phyloP scores from a whole-genome alignment of 2,797 vertebrate species.

The Chelmon rostratus region DNA sequence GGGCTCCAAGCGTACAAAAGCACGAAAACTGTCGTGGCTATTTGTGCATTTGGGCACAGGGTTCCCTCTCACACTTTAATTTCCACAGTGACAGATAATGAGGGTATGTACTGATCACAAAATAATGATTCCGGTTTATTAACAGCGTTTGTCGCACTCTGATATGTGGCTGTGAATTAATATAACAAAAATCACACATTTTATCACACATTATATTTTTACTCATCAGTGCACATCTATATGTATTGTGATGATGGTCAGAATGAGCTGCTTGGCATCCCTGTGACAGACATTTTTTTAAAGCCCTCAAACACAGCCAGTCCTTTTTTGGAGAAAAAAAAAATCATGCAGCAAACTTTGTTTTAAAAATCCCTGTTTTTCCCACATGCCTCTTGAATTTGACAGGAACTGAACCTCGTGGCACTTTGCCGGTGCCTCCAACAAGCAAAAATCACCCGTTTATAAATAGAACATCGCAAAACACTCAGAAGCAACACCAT shows the following conservation, averaged over 20 bases:
- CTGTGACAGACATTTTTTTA: background rate
- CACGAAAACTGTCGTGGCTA: background rate
- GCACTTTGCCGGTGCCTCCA: conserved; percentile 19
- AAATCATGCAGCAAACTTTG: background rate
- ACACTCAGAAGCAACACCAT: conserved; percentile 17
- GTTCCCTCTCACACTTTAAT: background rate
- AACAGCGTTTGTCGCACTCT: background rate
- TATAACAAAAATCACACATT: background rate
- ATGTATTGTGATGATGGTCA: background rate
- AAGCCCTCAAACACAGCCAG: background rate
- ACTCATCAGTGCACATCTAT: accelerated
- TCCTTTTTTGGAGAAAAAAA: conserved; percentile 11
- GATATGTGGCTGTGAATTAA: background rate
- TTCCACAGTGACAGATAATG: background rate
- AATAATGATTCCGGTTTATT: background rate
- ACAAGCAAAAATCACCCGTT: conserved; percentile 7
- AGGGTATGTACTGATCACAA: background rate
- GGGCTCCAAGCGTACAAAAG: background rate
- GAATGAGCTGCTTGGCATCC: background rate
- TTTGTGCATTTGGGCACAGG: conserved; percentile 1
- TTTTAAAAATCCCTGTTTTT: conserved; percentile 14
- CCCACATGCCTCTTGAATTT: conserved; percentile 7
- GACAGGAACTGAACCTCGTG: conserved; percentile 28
- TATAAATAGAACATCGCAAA: conserved; percentile 41
- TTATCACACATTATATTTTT: background rate